Evolutionary conservation across 2,113 vertebrate genomes (phyloP).

Genomic region (Hemiprocne comata): DNA sequence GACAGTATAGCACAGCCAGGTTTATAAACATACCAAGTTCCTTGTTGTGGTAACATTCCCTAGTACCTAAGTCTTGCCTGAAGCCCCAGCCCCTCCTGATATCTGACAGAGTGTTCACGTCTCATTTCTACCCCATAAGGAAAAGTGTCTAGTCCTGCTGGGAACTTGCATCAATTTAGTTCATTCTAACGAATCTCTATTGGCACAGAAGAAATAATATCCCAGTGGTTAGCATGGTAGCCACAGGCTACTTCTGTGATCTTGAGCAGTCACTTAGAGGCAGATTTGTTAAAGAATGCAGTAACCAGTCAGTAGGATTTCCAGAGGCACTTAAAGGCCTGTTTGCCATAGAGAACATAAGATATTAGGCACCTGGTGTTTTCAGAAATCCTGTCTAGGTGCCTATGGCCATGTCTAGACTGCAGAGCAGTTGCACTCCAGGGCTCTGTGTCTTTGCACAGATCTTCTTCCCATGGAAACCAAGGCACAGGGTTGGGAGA

Average conservation of each 20-base stretch:
- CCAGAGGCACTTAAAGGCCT: background rate
- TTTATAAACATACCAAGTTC: background rate
- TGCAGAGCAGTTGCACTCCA: background rate
- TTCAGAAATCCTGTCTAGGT: background rate
- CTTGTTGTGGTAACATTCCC: background rate
- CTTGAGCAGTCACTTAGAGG: background rate
- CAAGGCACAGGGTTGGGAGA: background rate
- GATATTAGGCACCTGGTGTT: background rate
- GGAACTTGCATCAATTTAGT: background rate
- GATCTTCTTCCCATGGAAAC: background rate
- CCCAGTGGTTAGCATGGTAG: background rate
- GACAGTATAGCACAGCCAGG: background rate
- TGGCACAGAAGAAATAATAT: background rate
- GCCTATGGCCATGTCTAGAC: background rate
- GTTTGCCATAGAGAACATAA: background rate
- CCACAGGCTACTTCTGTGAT: constrained; percentile 3
- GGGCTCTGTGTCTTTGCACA: background rate
- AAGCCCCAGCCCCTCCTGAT: background rate
- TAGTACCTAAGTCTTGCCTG: background rate
- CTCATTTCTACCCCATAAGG: background rate
- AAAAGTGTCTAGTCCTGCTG: background rate
- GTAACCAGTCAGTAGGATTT: background rate
- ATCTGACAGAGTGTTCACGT: background rate
- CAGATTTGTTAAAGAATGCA: background rate
- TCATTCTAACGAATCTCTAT: background rate